Evolutionary conservation across 2,113 vertebrate species (phyloP).

Genomic region (Grammomys dolichurus): DNA sequence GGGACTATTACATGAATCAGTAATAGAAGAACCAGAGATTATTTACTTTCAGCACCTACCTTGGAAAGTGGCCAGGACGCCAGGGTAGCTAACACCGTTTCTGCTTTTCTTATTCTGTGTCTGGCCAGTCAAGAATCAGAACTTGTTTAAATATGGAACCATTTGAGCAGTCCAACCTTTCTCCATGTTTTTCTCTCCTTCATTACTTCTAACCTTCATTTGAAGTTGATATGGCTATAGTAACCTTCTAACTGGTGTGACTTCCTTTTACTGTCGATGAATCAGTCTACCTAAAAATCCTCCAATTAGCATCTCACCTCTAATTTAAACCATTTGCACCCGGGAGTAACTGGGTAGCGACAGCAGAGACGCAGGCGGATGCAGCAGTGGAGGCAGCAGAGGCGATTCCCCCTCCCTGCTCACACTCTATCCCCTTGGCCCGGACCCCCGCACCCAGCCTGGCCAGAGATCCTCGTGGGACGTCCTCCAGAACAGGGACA

Average conservation of each 20-base stretch:
- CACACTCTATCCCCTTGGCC: too few relatives aligned
- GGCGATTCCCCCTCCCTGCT: too few relatives aligned
- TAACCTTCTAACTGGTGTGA: background rate
- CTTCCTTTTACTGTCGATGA: background rate
- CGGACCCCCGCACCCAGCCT: too few relatives aligned
- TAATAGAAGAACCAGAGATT: background rate
- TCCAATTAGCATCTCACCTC: background rate
- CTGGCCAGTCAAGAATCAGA: background rate
- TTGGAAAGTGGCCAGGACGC: background rate
- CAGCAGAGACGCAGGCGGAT: too few relatives aligned
- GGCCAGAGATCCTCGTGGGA: too few relatives aligned
- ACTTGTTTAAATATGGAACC: background rate
- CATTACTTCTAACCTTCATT: background rate
- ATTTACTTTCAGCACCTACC: background rate
- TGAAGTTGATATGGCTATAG: background rate
- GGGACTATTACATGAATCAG: background rate
- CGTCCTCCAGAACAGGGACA: too few relatives aligned
- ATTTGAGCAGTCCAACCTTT: background rate
- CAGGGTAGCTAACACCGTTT: background rate
- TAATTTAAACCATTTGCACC: background rate
- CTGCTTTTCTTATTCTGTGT: background rate
- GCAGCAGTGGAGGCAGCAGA: too few relatives aligned
- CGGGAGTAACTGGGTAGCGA: too few relatives aligned
- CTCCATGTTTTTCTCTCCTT: background rate
- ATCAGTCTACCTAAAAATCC: background rate